Evolutionary conservation across 2,888 invertebrate genomes (phyloP), one percentile per base, ranked within the genome.

Genomic region (Cheilosia impressa): DNA sequence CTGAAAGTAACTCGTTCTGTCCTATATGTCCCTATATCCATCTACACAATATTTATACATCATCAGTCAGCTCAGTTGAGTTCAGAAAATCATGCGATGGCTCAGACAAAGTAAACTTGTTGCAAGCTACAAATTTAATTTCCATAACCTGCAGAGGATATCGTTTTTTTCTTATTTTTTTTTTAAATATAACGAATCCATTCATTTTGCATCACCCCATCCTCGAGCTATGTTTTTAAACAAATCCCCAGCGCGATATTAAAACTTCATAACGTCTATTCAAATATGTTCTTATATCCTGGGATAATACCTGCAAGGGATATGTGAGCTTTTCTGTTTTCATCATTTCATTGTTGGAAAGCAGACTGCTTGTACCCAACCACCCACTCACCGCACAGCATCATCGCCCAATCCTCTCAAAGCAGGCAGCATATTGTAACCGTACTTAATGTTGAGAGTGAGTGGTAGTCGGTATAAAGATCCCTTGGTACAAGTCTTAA

Each of bases 241-340:
- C 72, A 87, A 87, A 87, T 88, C 88, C 83, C 87, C 79, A 72
- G 78, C 83, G 87, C 80, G 77, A 84, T 88, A 88, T 88, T 88
- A 88, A 87, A 87, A 88, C 84, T 88, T 87, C 88, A 88, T 87
- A 87, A 88, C 84, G 87, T 87, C 88, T 87, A 87, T 88, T 87
- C 87, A 87, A 87, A 88, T 87, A 87, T 87, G 83, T 88, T 78
- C 87, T 88, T 72, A 79, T 72, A 79, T 79, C 72, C 84, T 80
- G 76, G 80, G 84, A 88, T 87, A 87, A 88, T 88, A 87, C 87
- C 87, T 87, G 81, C 63, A 76, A 82, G 87, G 85, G 79, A 58
- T 87, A 79, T 72, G 79, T 69, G 81, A 84, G 82, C 87, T 87
- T 87, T 87, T 78, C 87, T 73, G 76, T 88, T 71, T 78, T 73